Base-by-base conservation (phyloP, 2,797 vertebrate species). In the Periparus ater region DNA sequence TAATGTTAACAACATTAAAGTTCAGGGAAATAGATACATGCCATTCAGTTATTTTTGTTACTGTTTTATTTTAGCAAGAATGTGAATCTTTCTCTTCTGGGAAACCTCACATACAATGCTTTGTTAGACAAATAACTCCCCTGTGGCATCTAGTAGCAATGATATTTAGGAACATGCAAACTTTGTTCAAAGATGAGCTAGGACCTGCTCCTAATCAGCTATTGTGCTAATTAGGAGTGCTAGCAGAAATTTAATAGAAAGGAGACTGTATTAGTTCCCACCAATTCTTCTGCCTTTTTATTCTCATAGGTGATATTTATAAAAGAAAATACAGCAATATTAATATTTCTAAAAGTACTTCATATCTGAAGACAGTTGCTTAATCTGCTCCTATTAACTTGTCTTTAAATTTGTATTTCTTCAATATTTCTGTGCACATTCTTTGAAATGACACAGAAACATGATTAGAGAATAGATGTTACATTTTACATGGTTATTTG, bases 321-420 rank as follows among this genome's bases (percentile, higher is more conserved):
- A 48, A 95, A 94, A 80, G 38, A 93, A 92, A 89, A 81, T 42
- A 57, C 34, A 73, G 30, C 26, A 36, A 19, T 87, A 30, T 83
- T 82, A 78, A 58, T 83, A 38, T 55, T 93, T 95, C 18, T 79
- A 67, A 88, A 95, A 95, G 48, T 84, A 45, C 34, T 75, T 86
- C 17, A 45, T 82, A 50, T 91, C 75, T 89, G 15, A 70, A 91
- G 21, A 23, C 47, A 82, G 29, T 79, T 76, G 27, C 30, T 94
- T 66, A 75, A 87, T 95, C 85, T 96, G 61, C 50, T 96, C 27
- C 27, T 86, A 36, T 91, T 88, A 85, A 78, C 96, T 97, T 96
- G 40, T 89, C 84, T 95, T 96, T 91, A 93, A 87, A 81, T 86
- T 88, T 30, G 7, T 81, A 44, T 57, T 95, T 58, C 51, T 94